phyloP scores from a whole-genome alignment of 2,797 vertebrate species.

The Hippocampus kuda region DNA sequence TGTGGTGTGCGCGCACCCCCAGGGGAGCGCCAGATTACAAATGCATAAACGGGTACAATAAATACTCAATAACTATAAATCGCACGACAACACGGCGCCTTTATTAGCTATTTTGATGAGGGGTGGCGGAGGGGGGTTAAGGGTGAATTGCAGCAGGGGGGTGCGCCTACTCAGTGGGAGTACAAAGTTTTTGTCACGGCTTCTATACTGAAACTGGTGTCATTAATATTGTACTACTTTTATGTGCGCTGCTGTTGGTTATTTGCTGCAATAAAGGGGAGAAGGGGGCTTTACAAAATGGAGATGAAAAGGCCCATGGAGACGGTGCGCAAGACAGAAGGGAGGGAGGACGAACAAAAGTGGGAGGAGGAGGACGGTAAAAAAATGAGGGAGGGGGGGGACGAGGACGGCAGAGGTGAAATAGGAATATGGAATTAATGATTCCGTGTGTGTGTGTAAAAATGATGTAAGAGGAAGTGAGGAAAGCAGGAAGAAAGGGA shows the following conservation, averaged over 20 bases:
- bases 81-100: neutral
- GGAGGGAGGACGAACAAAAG: constrained; percentile 9
- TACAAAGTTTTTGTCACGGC: neutral
- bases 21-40: neutral
- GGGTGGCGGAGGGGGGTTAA: neutral
- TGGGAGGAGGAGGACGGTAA: constrained; percentile 21
- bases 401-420: neutral
- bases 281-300: neutral
- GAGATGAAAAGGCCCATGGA: constrained; percentile 7
- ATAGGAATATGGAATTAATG: constrained; percentile 4
- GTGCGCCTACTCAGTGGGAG: neutral
- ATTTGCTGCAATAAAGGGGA: constrained; percentile 2
- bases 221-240: constrained; percentile 6
- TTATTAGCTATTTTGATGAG: neutral
- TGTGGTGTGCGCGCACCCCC: neutral
- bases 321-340: constrained; percentile 1
- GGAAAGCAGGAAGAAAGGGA: constrained; percentile 33
- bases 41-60: neutral
- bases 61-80: neutral
- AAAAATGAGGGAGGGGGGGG: constrained; percentile 12
- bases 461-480: neutral
- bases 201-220: neutral
- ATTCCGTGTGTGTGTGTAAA: neutral
- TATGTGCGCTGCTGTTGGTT: neutral
- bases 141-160: neutral